Conservation (phyloP, 2,888 invertebrate species). For the Tipula vernalis region DNA sequence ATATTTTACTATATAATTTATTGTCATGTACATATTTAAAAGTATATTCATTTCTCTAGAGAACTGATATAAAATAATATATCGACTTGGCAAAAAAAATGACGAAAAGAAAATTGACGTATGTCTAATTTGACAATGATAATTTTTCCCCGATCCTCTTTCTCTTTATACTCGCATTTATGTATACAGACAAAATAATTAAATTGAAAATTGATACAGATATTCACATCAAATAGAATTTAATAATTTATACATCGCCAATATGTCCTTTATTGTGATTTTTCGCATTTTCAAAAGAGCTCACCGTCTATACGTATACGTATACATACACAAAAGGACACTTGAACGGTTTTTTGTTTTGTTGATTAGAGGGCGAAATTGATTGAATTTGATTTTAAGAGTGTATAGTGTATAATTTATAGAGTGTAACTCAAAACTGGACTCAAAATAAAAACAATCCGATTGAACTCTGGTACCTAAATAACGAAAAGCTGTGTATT, state of each 20-base stretch:
- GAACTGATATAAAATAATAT: background rate
- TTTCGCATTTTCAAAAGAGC: background rate
- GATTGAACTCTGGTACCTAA: background rate
- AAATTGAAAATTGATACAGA: background rate
- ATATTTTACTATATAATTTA: background rate
- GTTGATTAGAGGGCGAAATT: background rate
- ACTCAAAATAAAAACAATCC: background rate
- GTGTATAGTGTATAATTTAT: background rate
- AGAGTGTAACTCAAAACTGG: background rate
- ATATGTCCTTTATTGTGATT: background rate
- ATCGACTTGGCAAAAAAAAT: background rate
- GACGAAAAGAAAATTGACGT: background rate
- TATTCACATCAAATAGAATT: background rate
- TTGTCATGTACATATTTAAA: background rate
- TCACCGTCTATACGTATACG: background rate
- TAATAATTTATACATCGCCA: background rate
- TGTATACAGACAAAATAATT: background rate
- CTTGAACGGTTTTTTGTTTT: background rate
- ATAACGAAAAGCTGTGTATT: background rate
- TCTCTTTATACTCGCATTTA: background rate
- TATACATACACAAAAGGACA: background rate
- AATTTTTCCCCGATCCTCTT: background rate
- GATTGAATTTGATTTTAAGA: background rate
- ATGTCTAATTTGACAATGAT: background rate
- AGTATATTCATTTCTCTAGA: background rate